Evolutionary conservation across 2,797 vertebrate genomes (phyloP), one percentile per base, ranked within the genome.

Genomic region (Bryconaethiops microstoma): DNA sequence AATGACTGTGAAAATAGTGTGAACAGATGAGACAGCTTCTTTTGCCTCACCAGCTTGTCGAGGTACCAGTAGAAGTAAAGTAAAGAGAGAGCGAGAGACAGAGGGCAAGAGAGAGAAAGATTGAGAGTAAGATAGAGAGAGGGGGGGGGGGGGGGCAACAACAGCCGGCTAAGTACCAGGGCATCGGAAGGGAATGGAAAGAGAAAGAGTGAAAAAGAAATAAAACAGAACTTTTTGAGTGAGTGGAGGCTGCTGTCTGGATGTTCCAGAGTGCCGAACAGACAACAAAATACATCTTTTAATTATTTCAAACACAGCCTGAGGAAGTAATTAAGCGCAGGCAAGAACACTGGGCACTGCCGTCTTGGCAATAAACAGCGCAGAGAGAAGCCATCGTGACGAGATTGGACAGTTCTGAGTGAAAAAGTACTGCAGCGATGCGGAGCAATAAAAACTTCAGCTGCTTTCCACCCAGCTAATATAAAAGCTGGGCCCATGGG

Each of bases 271-370:
- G 64, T 57, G 76, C 17, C 59, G 1, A 78, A 76, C 85, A 88
- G 85, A 88, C 87, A 90, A 87, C 84, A 82, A 75, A 79, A 85
- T 54, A 87, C 85, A 83, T 85, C 88, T 82, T 91, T 91, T 92
- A 90, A 93, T 94, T 89, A 92, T 91, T 90, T 91, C 86, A 90
- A 90, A 89, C 85, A 84, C 86, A 83, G 88, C 87, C 91, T 88
- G 86, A 83, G 91, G 90, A 93, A 86, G 89, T 87, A 91, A 93
- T 93, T 92, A 92, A 87, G 64, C 72, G 48, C 40, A 10, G 76
- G 40, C 84, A 82, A 85, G 88, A 88, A 87, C 23, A 2, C 63
- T 17, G 64, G 67, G 40, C 23, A 29, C 62, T 57, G 60, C 57
- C 25, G 2, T 25, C 64, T 55, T 40, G 0, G 72, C 67, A 59